A percentile compares a stretch with the other conserved stretches of the same genome.
These are phyloP conservation scores for Trichopria drosophilae DNA, from an alignment of 2,888 invertebrate species.

Conservation along the genomic window DNA sequence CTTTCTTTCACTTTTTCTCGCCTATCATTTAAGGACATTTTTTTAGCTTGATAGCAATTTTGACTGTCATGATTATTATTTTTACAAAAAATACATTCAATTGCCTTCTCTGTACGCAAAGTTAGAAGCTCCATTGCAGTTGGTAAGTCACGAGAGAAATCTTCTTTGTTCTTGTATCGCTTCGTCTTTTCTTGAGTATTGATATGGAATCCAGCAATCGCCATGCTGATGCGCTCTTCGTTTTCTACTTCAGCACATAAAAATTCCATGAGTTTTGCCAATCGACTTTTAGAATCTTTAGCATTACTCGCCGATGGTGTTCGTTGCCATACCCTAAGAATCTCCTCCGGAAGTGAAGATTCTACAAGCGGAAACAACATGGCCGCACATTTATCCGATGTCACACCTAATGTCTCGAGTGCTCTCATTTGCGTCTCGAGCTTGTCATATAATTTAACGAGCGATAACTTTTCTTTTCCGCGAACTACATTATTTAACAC, in stretches of 20 bases:
- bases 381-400: conserved; percentile 36
- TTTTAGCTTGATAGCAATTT: conserved; percentile 25
- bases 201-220: not conserved
- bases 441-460: conserved; percentile 41
- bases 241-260: conserved; percentile 4
- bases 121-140: conserved; percentile 14
- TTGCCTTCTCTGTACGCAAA: conserved; percentile 2
- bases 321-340: conserved; percentile 34
- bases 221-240: not conserved
- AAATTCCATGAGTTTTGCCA: conserved; percentile 13
- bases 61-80: conserved; percentile 23
- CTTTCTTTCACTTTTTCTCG: conserved; percentile 25
- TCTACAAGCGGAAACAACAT: conserved; percentile 40
- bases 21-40: conserved; percentile 28
- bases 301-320: not conserved
- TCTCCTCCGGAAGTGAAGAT: conserved; percentile 37
- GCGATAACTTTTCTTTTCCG: conserved; percentile 21
- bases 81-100: conserved; percentile 36
- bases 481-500: conserved; percentile 35
- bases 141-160: not conserved
- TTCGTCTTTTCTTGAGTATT: not conserved
- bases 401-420: conserved; percentile 33
- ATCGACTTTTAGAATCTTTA: conserved; percentile 7
- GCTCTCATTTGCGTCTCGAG: conserved; percentile 42
- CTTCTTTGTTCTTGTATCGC: not conserved